phyloP scores from a whole-genome alignment of 2,113 vertebrate genomes.

The Megaptera novaeangliae region DNA sequence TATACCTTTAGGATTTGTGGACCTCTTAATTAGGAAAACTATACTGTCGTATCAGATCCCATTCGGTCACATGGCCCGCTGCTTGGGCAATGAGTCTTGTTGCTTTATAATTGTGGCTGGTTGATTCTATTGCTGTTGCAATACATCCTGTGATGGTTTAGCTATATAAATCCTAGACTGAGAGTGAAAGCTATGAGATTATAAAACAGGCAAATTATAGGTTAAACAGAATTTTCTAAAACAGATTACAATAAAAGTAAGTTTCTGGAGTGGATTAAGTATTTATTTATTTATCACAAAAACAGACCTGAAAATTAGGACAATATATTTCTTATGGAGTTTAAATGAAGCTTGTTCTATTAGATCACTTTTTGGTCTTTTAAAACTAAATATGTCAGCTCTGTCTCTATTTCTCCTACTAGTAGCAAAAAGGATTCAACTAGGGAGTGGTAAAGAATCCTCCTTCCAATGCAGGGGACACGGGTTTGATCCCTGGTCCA shows the following conservation, averaged over 20 bases:
- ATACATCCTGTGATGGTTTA: not conserved
- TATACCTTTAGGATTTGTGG: not conserved
- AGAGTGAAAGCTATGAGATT: not conserved
- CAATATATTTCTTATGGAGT: slow-evolving; percentile 13
- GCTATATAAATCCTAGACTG: not conserved
- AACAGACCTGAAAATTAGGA: not conserved
- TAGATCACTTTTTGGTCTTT: not conserved
- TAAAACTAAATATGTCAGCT: slow-evolving; percentile 20
- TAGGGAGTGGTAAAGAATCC: not conserved
- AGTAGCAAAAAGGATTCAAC: not conserved
- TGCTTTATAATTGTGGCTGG: not conserved
- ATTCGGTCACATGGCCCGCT: not conserved
- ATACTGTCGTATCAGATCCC: not conserved
- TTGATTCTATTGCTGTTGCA: not conserved
- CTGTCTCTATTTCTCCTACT: not conserved
- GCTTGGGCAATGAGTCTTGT: not conserved
- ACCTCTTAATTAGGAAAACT: not conserved
- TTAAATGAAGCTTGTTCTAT: slow-evolving; percentile 28
- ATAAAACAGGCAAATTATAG: not conserved
- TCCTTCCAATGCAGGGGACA: too few relatives aligned
- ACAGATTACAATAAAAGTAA: not conserved
- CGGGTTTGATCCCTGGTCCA: too few relatives aligned
- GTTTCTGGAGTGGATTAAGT: not conserved
- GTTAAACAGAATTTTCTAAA: not conserved
- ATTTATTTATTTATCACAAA: slow-evolving; percentile 34